Conservation (phyloP, 2,113 vertebrate genomes). For the Rhinolophus sinicus region DNA sequence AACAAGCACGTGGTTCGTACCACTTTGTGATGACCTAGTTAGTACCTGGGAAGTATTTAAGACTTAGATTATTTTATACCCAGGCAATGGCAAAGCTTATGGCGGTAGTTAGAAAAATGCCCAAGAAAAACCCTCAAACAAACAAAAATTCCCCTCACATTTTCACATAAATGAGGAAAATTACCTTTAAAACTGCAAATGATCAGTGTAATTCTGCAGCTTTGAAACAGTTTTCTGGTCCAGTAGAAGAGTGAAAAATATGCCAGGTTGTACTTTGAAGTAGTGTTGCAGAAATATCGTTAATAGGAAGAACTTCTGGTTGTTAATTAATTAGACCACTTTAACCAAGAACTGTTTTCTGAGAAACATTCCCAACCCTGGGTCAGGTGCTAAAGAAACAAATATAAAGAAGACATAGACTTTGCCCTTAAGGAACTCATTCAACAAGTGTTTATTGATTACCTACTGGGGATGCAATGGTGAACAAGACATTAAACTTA, state of each 20-base stretch:
- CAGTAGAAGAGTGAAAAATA: background rate
- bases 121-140: background rate
- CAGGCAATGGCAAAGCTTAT: background rate
- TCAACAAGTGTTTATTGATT: conserved; percentile 16
- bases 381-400: conserved; percentile 49
- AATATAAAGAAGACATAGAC: background rate
- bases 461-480: background rate
- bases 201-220: background rate
- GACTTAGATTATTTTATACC: background rate
- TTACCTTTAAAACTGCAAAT: conserved; percentile 31
- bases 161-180: background rate
- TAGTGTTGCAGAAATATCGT: conserved; percentile 38
- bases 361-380: conserved; percentile 45
- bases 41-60: background rate
- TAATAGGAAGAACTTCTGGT: conserved; percentile 48
- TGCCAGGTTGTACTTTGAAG: conserved; percentile 30
- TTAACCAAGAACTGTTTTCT: conserved; percentile 68
- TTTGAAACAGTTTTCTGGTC: conserved; percentile 24
- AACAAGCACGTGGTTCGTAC: background rate
- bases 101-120: background rate
- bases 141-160: background rate
- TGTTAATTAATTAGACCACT: conserved; percentile 68
- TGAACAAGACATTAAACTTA: background rate
- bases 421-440: conserved; percentile 31
- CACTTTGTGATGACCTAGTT: background rate